phyloP scores from a whole-genome alignment of 1,140 invertebrate genomes.

The Odontomachus brunneus region DNA sequence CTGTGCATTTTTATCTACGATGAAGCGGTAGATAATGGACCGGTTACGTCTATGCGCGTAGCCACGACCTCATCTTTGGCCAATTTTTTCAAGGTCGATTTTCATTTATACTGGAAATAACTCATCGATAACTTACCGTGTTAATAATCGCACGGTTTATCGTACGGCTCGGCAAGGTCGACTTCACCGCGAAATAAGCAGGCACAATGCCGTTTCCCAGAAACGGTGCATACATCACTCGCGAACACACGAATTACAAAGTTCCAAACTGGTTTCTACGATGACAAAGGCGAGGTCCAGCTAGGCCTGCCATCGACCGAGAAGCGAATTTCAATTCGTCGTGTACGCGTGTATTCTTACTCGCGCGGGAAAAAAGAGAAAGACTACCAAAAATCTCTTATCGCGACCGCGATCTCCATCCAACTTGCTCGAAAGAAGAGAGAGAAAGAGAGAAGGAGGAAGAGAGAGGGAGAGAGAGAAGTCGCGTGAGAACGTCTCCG shows the following conservation, averaged over 20 bases:
- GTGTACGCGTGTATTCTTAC: conserved; percentile 3
- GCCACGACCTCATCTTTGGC: not conserved
- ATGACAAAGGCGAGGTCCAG: conserved; percentile 14
- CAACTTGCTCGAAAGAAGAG: not conserved
- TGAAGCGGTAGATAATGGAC: not conserved
- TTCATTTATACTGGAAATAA: not conserved
- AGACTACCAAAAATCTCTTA: conserved; percentile 21
- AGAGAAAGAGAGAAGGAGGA: not conserved
- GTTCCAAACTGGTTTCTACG: conserved; percentile 50
- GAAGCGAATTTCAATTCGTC: conserved; percentile 24
- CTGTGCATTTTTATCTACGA: too few relatives aligned
- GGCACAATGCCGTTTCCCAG: conserved; percentile 31
- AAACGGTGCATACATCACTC: conserved; percentile 45
- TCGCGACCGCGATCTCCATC: not conserved
- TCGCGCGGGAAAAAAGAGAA: not conserved
- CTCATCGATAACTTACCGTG: not conserved
- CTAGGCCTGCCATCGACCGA: conserved; percentile 20
- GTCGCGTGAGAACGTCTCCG: conserved; percentile 16
- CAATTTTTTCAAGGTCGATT: not conserved
- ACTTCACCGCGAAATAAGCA: conserved; percentile 41
- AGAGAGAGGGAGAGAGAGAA: not conserved
- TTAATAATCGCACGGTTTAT: conserved; percentile 18
- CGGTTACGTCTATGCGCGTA: not conserved
- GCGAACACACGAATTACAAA: conserved; percentile 37
- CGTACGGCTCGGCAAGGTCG: not conserved